phyloP scores from a whole-genome alignment of 2,113 vertebrate species.

The Phodopus roborovskii region DNA sequence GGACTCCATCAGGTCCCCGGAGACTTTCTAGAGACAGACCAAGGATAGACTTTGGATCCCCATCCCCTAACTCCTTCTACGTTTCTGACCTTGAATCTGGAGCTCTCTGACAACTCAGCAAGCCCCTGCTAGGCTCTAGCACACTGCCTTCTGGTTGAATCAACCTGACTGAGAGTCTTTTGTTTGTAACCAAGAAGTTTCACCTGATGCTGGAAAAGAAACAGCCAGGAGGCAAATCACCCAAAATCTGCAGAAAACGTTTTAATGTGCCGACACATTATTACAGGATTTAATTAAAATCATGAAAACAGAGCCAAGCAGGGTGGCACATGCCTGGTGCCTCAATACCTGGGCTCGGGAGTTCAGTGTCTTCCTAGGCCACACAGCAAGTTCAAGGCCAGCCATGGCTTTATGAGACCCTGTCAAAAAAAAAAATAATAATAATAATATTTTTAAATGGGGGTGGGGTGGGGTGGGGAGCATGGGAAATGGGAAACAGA shows the following conservation, averaged over 20 bases:
- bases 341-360: neutral
- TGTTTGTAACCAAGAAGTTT: neutral
- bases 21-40: neutral
- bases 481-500: neutral
- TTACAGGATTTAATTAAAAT: conserved; percentile 20
- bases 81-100: neutral
- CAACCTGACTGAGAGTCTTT: neutral
- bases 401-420: neutral
- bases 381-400: neutral
- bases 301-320: neutral
- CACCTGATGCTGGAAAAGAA: neutral
- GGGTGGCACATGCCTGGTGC: neutral
- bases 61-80: neutral
- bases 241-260: neutral
- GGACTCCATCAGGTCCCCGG: fast-evolving
- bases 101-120: neutral
- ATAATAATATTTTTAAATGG: neutral
- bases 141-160: neutral
- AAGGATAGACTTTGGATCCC: neutral
- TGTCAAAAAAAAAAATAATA: neutral
- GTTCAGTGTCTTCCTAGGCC: neutral
- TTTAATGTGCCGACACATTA: neutral
- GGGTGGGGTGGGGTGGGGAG: no score
- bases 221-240: neutral
- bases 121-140: neutral